Evolutionary conservation across 2,888 invertebrate species (phyloP).

Genomic region (Patella caerulea): DNA sequence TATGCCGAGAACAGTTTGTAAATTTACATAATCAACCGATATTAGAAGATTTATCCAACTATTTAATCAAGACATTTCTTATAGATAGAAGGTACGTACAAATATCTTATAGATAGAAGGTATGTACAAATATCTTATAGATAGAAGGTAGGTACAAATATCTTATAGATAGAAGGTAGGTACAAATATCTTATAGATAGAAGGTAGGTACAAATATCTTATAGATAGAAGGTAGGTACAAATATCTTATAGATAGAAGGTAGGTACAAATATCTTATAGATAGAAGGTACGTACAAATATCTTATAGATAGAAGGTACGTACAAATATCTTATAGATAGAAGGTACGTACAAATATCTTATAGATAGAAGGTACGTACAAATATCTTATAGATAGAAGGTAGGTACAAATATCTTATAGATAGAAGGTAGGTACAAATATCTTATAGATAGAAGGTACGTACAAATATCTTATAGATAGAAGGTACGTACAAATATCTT

Average conservation of each 20-base stretch:
- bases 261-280: neutral
- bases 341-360: conserved; percentile 12
- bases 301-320: neutral
- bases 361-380: too few species aligned
- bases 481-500: too few species aligned
- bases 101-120: too few species aligned
- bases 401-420: conserved; percentile 4
- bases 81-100: conserved; percentile 17
- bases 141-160: neutral
- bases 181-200: neutral
- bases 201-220: neutral
- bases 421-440: too few species aligned
- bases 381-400: conserved; percentile 25
- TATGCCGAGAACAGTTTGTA: conserved; percentile 98
- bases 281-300: neutral
- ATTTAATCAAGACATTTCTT: conserved; percentile 74
- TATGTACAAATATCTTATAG: too few species aligned
- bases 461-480: neutral
- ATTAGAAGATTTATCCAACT: conserved; percentile 86
- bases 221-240: neutral
- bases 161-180: neutral
- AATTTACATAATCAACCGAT: conserved; percentile 93
- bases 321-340: conserved; percentile 22
- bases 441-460: conserved; percentile 24
- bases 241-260: neutral